phyloP scores from a whole-genome alignment of 2,888 invertebrate genomes.

The Rhorus exstirpatorius region DNA sequence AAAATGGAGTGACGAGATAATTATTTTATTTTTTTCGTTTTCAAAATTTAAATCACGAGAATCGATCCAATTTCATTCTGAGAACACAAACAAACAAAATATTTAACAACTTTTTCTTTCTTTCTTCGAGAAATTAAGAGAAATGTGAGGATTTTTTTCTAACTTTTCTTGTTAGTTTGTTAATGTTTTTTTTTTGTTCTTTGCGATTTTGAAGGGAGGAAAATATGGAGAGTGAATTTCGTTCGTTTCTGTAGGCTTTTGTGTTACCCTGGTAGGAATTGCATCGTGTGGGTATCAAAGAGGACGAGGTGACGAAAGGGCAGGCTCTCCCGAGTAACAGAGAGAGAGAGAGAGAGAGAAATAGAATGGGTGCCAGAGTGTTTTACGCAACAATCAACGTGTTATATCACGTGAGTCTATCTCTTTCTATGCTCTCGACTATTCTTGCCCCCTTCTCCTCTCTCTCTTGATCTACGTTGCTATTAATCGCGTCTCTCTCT shows the following conservation, averaged over 20 bases:
- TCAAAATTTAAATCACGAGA: no score
- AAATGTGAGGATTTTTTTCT: no score
- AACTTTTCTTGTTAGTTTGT: no score
- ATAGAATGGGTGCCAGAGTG: conserved; percentile 71
- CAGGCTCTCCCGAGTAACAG: no score
- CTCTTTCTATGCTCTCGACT: conserved; percentile 58
- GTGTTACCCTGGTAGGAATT: conserved; percentile 5
- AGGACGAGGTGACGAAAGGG: conserved; percentile 64
- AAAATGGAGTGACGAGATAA: no score
- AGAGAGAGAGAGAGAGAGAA: conserved; percentile 57
- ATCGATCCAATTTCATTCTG: no score
- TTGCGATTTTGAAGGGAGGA: no score
- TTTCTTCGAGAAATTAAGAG: no score
- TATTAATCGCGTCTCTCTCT: conserved; percentile 58
- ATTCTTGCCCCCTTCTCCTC: conserved; percentile 44
- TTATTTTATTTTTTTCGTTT: no score
- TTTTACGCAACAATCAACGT: conserved; percentile 78
- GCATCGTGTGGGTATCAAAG: conserved; percentile 23
- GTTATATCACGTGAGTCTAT: conserved; percentile 76
- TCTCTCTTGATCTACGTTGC: conserved; percentile 36
- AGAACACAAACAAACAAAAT: no score
- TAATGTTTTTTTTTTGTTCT: no score
- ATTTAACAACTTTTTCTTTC: no score
- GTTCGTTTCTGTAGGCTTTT: neutral
- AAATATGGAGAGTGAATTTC: neutral